A percentile compares a stretch with the other conserved stretches of the same genome.
phyloP scores from a whole-genome alignment of 2,888 invertebrate genomes.

The Tromatobia lineatoria region DNA sequence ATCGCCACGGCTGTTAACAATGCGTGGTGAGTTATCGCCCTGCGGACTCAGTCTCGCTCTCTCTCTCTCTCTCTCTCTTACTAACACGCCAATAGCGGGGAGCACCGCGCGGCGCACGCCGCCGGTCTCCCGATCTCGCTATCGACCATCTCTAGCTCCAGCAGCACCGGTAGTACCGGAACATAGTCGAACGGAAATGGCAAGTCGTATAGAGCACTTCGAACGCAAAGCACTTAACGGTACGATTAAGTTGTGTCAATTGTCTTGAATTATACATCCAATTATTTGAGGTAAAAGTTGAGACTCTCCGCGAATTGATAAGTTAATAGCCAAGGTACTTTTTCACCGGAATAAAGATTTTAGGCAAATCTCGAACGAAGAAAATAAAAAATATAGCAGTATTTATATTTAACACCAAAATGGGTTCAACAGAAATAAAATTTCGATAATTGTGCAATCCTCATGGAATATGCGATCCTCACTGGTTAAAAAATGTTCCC shows the following conservation, averaged over 20 bases:
- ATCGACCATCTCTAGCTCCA: conserved; percentile 66
- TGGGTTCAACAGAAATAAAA: no score
- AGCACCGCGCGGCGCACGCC: conserved; percentile 49
- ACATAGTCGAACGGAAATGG: conserved; percentile 39
- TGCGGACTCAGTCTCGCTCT: conserved; percentile 39
- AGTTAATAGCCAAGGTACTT: no score
- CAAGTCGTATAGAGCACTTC: conserved; percentile 18
- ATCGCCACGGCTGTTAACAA: conserved; percentile 73
- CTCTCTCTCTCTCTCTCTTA: conserved; percentile 36
- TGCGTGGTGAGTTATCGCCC: conserved; percentile 72
- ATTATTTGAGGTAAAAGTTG: no score
- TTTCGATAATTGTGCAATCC: no score
- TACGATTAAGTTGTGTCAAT: background rate
- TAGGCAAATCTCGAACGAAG: no score
- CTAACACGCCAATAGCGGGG: conserved; percentile 22
- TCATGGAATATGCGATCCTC: no score
- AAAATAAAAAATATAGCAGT: no score
- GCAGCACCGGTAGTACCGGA: conserved; percentile 25
- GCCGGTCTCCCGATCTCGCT: conserved; percentile 51
- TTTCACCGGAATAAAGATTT: no score
- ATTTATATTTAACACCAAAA: no score
- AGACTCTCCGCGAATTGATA: no score
- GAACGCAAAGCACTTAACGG: background rate
- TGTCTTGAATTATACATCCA: background rate
- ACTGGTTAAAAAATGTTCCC: no score